Conservation (phyloP, 2,113 vertebrate genomes). For the Amphilophus citrinellus region DNA sequence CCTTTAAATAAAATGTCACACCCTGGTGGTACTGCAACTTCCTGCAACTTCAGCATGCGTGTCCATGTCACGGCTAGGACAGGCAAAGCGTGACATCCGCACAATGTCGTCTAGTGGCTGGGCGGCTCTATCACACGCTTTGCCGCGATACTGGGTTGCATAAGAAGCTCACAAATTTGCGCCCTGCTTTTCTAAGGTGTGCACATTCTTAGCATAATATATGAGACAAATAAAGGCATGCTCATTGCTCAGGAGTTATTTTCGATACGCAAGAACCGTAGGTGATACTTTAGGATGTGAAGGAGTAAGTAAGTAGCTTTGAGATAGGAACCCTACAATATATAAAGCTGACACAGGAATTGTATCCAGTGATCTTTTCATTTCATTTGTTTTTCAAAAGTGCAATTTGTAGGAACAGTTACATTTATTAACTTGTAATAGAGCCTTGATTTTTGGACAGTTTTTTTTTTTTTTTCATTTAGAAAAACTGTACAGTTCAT, state of each 20-base stretch:
- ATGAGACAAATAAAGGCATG: conserved; percentile 20
- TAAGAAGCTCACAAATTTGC: neutral
- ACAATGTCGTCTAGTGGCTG: no score
- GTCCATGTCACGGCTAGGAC: no score
- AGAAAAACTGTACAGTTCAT: neutral
- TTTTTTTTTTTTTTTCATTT: conserved; percentile 3
- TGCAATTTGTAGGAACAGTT: conserved; percentile 60
- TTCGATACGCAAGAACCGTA: conserved; percentile 17
- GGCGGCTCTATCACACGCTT: no score
- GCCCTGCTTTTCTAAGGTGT: conserved; percentile 5
- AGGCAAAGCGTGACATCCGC: no score
- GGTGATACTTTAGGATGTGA: neutral
- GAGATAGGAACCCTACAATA: conserved; percentile 26
- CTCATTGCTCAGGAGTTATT: conserved; percentile 54
- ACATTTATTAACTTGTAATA: conserved; percentile 38
- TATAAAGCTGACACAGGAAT: conserved; percentile 85
- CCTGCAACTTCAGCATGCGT: no score
- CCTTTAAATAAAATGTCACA: no score
- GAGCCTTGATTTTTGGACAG: conserved; percentile 29
- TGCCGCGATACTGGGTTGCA: no score
- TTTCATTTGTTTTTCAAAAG: conserved; percentile 54
- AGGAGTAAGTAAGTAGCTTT: conserved; percentile 12
- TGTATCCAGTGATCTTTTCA: conserved; percentile 83
- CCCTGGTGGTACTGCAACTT: no score
- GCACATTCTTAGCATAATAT: neutral